Evolutionary conservation across 2,797 vertebrate genomes (phyloP).

Genomic region (Sandelia bainsii): DNA sequence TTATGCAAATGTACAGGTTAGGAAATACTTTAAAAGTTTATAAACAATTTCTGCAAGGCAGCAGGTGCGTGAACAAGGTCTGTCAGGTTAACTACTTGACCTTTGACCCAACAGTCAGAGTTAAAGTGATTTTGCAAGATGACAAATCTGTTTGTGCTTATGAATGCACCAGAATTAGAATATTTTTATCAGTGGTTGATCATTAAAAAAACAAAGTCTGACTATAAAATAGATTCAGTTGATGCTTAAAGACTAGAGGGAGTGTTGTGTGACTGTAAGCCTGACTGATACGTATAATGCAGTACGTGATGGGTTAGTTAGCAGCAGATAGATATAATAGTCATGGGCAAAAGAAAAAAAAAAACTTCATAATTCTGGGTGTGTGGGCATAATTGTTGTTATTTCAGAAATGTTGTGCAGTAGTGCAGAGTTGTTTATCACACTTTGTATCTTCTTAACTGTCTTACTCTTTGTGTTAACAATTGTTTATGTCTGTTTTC

Average conservation of each 20-base stretch:
- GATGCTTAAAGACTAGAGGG: not conserved
- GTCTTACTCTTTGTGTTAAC: constrained; percentile 3
- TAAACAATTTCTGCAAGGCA: not conserved
- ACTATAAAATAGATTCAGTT: not conserved
- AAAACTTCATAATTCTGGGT: constrained; percentile 1
- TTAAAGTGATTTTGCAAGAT: not conserved
- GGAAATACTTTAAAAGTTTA: not conserved
- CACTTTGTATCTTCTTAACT: constrained; percentile 1
- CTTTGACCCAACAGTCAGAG: not conserved
- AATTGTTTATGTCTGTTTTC: constrained; percentile 14
- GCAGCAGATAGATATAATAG: constrained; percentile 18
- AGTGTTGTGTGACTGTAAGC: constrained; percentile 7
- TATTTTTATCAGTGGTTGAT: no score
- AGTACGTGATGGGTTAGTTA: constrained; percentile 9
- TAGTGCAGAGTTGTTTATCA: not conserved
- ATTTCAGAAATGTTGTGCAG: constrained; percentile 14
- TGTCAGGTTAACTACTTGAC: not conserved
- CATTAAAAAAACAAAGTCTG: not conserved
- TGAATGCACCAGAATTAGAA: no score
- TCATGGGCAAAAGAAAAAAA: not conserved
- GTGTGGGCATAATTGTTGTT: constrained; percentile 17
- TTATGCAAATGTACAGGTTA: no score
- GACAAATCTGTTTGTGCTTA: not conserved
- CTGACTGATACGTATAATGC: not conserved
- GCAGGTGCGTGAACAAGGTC: no score